phyloP scores from a whole-genome alignment of 1,140 invertebrate genomes.

The Pogonomyrmex californicus region DNA sequence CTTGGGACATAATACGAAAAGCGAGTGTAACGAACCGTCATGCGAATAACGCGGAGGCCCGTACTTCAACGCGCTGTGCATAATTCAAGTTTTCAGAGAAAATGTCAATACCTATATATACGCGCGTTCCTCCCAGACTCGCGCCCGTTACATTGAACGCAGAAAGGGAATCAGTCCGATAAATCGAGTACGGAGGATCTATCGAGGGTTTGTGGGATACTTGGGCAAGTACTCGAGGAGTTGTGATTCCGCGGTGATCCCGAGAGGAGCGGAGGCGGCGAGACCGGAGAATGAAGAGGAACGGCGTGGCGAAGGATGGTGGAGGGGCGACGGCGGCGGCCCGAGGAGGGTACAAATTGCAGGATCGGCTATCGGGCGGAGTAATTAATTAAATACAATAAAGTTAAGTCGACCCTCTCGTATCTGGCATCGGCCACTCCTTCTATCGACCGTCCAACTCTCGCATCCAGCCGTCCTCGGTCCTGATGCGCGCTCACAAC shows the following conservation, averaged over 20 bases:
- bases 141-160: not conserved
- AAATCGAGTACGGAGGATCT: constrained; percentile 29
- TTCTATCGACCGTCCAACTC: constrained; percentile 75
- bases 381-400: constrained; percentile 84
- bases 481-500: constrained; percentile 66
- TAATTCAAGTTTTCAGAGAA: constrained; percentile 60
- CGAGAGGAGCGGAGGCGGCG: constrained; percentile 65
- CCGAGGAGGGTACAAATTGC: constrained; percentile 78
- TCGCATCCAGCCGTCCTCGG: constrained; percentile 64
- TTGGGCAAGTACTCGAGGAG: constrained; percentile 28
- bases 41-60: constrained; percentile 49
- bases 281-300: constrained; percentile 24
- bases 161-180: constrained; percentile 8
- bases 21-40: constrained; percentile 11
- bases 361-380: constrained; percentile 79
- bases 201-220: constrained; percentile 19
- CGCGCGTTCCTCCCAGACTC: constrained; percentile 11
- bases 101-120: constrained; percentile 42
- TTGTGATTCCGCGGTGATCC: constrained; percentile 53
- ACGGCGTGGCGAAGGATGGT: constrained; percentile 20
- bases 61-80: constrained; percentile 30
- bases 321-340: constrained; percentile 50
- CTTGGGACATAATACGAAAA: constrained; percentile 25
- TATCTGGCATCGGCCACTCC: constrained; percentile 82
- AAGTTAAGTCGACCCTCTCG: constrained; percentile 81